These are phyloP conservation scores for Brachymystax lenok DNA, from an alignment of 2,797 vertebrate species.

Conservation along the genomic window DNA sequence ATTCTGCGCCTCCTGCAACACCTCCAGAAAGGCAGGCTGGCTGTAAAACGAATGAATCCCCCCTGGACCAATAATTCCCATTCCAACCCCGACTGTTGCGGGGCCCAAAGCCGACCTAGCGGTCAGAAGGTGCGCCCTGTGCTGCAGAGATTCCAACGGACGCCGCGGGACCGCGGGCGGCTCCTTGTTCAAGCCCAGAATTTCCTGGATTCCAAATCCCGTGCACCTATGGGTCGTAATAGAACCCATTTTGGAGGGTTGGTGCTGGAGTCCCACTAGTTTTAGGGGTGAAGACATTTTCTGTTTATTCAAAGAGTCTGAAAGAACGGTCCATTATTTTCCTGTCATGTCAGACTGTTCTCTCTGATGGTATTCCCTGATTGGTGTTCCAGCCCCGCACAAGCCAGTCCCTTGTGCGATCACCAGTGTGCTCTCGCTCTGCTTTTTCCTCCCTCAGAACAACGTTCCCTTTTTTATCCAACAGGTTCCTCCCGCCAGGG, in stretches of 20 bases:
- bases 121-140: conserved; percentile 86
- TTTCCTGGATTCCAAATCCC: conserved; percentile 97
- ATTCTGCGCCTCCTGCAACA: conserved; percentile 89
- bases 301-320: conserved; percentile 79
- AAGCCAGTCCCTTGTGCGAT: conserved; percentile 78
- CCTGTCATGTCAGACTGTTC: conserved; percentile 82
- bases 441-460: neutral
- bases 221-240: conserved; percentile 85
- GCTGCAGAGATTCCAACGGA: conserved; percentile 85
- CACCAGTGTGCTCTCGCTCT: conserved; percentile 42
- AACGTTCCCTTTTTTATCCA: conserved; percentile 83
- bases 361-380: conserved; percentile 54
- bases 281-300: conserved; percentile 64
- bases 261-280: conserved; percentile 56
- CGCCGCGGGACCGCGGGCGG: conserved; percentile 81
- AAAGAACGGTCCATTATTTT: conserved; percentile 85
- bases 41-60: conserved; percentile 92
- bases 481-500: conserved; percentile 81
- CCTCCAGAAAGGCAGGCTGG: conserved; percentile 92
- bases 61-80: conserved; percentile 89
- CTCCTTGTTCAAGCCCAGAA: conserved; percentile 95
- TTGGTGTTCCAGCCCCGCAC: conserved; percentile 29
- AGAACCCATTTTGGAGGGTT: conserved; percentile 68
- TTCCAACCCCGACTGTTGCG: conserved; percentile 83
- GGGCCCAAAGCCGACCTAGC: conserved; percentile 87